A percentile compares a stretch with the other conserved stretches of the same genome.
Evolutionary conservation across 2,888 invertebrate species (phyloP).

Genomic region (Reticulitermes lucifugus): DNA sequence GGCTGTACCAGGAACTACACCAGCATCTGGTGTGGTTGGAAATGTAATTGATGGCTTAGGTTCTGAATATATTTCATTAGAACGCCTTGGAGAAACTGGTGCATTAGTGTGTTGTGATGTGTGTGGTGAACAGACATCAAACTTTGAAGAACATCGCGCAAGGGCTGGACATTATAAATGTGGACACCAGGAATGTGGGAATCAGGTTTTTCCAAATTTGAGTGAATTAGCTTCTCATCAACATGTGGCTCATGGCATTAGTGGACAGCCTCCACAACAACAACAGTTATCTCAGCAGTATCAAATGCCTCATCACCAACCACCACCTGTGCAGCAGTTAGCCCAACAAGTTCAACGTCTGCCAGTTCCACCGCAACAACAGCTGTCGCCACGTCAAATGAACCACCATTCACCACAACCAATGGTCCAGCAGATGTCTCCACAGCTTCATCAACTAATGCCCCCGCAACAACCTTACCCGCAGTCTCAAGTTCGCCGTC

Average conservation of each 20-base stretch:
- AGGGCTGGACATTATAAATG: conserved; percentile 69
- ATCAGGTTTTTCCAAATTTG: conserved; percentile 57
- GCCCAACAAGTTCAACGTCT: conserved; percentile 61
- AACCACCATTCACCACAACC: conserved; percentile 58
- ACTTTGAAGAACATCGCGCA: conserved; percentile 59
- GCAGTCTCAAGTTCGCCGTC: conserved; percentile 59
- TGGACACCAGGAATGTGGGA: conserved; percentile 61
- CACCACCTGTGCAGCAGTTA: conserved; percentile 64
- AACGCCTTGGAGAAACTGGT: conserved; percentile 68
- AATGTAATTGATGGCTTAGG: conserved; percentile 41
- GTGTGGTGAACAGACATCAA: conserved; percentile 65
- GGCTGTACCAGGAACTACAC: conserved; percentile 6
- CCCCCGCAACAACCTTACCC: conserved; percentile 59
- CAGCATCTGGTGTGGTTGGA: conserved; percentile 1
- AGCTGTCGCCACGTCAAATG: conserved; percentile 56
- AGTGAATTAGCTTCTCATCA: conserved; percentile 55
- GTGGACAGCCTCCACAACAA: conserved; percentile 21
- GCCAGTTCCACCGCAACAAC: conserved; percentile 43
- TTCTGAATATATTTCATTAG: conserved; percentile 74
- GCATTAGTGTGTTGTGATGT: conserved; percentile 69
- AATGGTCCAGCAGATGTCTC: conserved; percentile 63
- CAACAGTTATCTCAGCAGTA: conserved; percentile 16
- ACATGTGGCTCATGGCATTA: conserved; percentile 51
- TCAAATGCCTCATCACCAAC: conserved; percentile 37
- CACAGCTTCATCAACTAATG: conserved; percentile 62